Evolutionary conservation across 2,888 invertebrate species (phyloP).

Genomic region (Acleris laterana): DNA sequence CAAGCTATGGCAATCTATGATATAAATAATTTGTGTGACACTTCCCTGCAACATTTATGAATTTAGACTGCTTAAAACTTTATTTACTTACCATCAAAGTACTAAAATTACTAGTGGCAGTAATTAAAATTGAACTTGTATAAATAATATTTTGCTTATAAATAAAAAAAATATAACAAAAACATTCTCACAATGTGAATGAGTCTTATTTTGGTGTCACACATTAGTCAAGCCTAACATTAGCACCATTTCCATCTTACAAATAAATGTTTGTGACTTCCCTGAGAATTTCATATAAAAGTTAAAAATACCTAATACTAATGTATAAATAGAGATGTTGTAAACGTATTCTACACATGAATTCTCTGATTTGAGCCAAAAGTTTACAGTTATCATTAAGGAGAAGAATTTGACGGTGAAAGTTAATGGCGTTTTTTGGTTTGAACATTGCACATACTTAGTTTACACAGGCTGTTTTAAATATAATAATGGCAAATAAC

Average conservation of each 20-base stretch:
- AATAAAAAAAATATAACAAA: slow-evolving; percentile 81
- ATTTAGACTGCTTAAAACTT: slow-evolving; percentile 63
- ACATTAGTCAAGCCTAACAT: slow-evolving; percentile 82
- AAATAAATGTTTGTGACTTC: slow-evolving; percentile 82
- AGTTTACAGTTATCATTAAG: slow-evolving; percentile 62
- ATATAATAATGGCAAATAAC: slow-evolving; percentile 67
- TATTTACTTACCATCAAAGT: slow-evolving; percentile 66
- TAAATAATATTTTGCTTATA: slow-evolving; percentile 80
- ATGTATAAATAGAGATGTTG: slow-evolving; percentile 76
- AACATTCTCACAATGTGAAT: slow-evolving; percentile 79
- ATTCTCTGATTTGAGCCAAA: slow-evolving; percentile 82
- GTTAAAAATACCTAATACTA: slow-evolving; percentile 83
- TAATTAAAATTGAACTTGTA: slow-evolving; percentile 76
- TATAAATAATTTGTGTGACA: slow-evolving; percentile 78
- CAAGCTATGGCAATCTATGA: slow-evolving; percentile 82
- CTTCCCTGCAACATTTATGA: slow-evolving; percentile 78
- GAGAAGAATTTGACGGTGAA: slow-evolving; percentile 71
- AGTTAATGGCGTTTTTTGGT: slow-evolving; percentile 82
- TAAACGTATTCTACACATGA: slow-evolving; percentile 67
- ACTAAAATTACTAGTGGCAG: slow-evolving; percentile 79
- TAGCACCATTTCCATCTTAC: slow-evolving; percentile 82
- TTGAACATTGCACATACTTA: slow-evolving; percentile 82
- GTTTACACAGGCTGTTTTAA: slow-evolving; percentile 70
- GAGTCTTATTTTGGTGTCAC: slow-evolving; percentile 83
- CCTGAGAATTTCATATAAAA: slow-evolving; percentile 82